Conservation (phyloP, 2,888 invertebrate genomes). For the Sabellastarte sp. region DNA sequence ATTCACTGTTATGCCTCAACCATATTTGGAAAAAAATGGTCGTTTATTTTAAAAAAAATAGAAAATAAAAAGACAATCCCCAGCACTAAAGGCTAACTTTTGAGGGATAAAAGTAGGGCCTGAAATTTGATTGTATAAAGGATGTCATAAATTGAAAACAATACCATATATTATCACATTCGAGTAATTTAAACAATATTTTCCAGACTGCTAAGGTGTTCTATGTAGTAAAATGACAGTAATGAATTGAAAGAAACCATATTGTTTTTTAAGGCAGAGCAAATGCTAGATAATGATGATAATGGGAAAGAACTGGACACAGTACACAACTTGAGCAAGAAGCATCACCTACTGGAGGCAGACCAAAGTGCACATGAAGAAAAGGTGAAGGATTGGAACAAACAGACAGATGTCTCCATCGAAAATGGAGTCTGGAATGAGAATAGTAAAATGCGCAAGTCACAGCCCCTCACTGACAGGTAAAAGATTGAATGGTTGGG, state of each 20-base stretch:
- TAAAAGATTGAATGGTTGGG: too few relatives aligned
- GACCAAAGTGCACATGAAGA: slow-evolving; percentile 89
- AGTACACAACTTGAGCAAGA: slow-evolving; percentile 90
- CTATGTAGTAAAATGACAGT: too few relatives aligned
- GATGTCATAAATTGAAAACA: too few relatives aligned
- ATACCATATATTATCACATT: not conserved
- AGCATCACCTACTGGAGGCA: slow-evolving; percentile 94
- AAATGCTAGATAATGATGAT: slow-evolving; percentile 91
- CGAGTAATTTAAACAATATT: not conserved
- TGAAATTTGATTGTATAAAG: too few relatives aligned
- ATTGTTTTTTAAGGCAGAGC: slow-evolving; percentile 66
- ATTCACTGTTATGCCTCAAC: too few relatives aligned
- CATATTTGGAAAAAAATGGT: too few relatives aligned
- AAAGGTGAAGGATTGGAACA: slow-evolving; percentile 77
- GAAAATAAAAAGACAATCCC: too few relatives aligned
- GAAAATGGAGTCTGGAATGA: slow-evolving; percentile 97
- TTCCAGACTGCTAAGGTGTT: not conserved
- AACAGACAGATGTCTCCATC: slow-evolving; percentile 82
- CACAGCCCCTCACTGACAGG: slow-evolving; percentile 93
- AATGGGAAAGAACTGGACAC: slow-evolving; percentile 97
- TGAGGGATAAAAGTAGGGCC: too few relatives aligned
- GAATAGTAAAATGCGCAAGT: slow-evolving; percentile 86
- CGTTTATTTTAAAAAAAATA: too few relatives aligned
- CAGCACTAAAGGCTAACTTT: too few relatives aligned
- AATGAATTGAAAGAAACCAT: too few relatives aligned